These are phyloP conservation scores for Carassius gibelio DNA, from an alignment of 2,113 vertebrate species.

Conservation along the genomic window DNA sequence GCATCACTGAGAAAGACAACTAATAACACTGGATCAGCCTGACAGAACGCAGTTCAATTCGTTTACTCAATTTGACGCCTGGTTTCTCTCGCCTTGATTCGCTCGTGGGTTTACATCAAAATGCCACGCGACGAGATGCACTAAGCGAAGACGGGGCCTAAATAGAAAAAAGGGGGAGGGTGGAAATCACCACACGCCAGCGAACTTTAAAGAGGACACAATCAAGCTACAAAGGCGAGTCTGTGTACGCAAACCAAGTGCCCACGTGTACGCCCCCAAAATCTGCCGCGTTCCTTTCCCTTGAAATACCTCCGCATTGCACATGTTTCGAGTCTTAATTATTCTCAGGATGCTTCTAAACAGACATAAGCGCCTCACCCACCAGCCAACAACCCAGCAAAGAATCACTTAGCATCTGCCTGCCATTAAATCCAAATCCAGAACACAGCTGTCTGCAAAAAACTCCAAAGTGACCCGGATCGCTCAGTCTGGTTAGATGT, in stretches of 20 bases:
- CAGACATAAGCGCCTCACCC: conserved; percentile 56
- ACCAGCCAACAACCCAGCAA: conserved; percentile 21
- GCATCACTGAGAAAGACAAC: conserved; percentile 49
- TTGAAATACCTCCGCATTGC: conserved; percentile 6
- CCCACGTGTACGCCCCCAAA: not conserved
- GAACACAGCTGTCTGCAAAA: conserved; percentile 74
- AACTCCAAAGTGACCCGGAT: conserved; percentile 68
- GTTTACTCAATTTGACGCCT: conserved; percentile 55
- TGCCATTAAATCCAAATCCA: conserved; percentile 70
- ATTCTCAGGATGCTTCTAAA: conserved; percentile 60
- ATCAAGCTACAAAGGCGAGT: not conserved
- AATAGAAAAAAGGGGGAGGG: not conserved
- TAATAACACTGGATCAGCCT: conserved; percentile 58
- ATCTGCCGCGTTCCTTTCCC: not conserved
- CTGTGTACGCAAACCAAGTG: not conserved
- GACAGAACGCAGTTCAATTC: conserved; percentile 39
- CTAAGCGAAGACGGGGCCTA: not conserved
- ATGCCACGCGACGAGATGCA: conserved; percentile 15
- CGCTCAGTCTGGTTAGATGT: conserved; percentile 40
- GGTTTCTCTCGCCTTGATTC: conserved; percentile 46
- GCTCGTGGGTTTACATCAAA: conserved; percentile 33
- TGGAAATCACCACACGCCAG: conserved; percentile 20
- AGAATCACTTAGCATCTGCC: conserved; percentile 70
- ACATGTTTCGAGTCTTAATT: conserved; percentile 21
- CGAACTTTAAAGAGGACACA: not conserved